phyloP scores from a whole-genome alignment of 2,888 invertebrate genomes.

The Pristionchus entomophagus region DNA sequence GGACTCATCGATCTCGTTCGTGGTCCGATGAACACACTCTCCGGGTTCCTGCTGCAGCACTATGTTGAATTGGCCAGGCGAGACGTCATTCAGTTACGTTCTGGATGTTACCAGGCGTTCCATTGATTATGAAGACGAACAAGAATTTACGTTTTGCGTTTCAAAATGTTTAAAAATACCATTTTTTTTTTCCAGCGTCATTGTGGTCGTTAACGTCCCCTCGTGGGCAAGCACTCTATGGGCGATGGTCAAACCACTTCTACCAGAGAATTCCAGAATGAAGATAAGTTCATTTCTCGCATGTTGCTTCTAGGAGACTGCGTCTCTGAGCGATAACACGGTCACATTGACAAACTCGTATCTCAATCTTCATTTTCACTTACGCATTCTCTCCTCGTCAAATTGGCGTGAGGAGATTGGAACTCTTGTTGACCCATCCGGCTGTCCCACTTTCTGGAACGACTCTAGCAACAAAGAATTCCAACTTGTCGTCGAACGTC shows the following conservation, averaged over 20 bases:
- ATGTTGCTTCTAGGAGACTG: no score
- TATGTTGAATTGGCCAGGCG: slow-evolving; percentile 72
- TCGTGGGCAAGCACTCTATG: slow-evolving; percentile 67
- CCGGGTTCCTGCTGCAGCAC: slow-evolving; percentile 73
- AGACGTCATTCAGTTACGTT: no score
- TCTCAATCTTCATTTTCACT: slow-evolving; percentile 27
- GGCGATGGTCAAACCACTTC: slow-evolving; percentile 64
- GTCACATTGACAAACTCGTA: background rate
- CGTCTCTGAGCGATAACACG: no score
- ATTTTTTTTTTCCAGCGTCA: slow-evolving; percentile 46
- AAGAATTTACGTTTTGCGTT: background rate
- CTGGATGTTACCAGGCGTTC: background rate
- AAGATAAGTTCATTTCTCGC: slow-evolving; percentile 57
- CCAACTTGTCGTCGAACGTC: background rate
- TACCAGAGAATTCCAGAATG: slow-evolving; percentile 68
- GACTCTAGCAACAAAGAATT: background rate
- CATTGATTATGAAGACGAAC: background rate
- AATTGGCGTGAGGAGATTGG: slow-evolving; percentile 37
- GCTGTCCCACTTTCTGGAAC: background rate
- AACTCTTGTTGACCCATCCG: background rate
- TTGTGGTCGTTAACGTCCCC: slow-evolving; percentile 71
- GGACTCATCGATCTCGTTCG: slow-evolving; percentile 34
- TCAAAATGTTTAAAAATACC: no score
- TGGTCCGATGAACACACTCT: slow-evolving; percentile 63
- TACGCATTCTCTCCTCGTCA: slow-evolving; percentile 50